Percentiles rank a stretch among this genome's conserved stretches.
These are phyloP conservation scores for Setophaga petechia DNA, from an alignment of 2,113 vertebrate genomes.

Conservation along the genomic window DNA sequence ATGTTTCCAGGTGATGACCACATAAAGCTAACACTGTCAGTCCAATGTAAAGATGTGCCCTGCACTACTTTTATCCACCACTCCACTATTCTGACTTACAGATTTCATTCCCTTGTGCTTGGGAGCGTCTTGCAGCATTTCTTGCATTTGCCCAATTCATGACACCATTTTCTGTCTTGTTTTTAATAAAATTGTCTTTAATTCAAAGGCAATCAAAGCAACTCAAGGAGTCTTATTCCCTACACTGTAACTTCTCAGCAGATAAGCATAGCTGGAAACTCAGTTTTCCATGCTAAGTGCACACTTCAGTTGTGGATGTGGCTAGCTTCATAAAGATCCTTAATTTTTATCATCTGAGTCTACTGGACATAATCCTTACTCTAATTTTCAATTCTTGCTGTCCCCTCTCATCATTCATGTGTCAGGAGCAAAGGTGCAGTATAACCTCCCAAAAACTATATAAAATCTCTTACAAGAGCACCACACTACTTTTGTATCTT, in stretches of 20 bases:
- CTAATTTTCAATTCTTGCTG: neutral
- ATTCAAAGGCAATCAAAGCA: neutral
- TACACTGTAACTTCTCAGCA: neutral
- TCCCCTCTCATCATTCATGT: neutral
- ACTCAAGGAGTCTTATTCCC: neutral
- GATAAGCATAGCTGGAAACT: neutral
- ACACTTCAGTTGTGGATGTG: fast-evolving
- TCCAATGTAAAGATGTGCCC: neutral
- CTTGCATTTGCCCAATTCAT: neutral
- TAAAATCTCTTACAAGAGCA: neutral
- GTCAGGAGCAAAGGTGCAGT: neutral
- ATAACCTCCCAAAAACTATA: neutral
- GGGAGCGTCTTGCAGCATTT: fast-evolving
- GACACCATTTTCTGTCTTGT: no score
- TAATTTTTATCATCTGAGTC: neutral
- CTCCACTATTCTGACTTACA: neutral
- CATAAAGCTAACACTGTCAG: neutral
- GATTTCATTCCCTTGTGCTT: neutral
- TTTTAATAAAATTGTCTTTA: neutral
- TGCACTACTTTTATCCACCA: neutral
- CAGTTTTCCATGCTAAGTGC: neutral
- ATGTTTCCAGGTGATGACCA: neutral
- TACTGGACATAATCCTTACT: neutral
- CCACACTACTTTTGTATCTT: neutral
- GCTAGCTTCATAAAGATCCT: neutral